Conservation (phyloP, 2,797 vertebrate species). For the Liasis olivaceus region DNA sequence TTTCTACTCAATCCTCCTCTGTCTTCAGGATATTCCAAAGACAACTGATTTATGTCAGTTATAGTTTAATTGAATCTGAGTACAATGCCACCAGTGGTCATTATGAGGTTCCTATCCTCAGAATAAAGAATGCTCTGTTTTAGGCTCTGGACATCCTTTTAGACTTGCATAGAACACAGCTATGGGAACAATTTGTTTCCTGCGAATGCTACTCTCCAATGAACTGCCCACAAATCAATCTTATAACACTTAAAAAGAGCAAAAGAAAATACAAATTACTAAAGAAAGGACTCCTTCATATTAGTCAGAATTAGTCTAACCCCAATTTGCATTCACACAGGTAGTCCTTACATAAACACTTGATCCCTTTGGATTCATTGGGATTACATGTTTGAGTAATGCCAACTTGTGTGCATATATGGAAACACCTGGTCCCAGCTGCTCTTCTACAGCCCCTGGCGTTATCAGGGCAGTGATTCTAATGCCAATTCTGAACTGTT, state of each 20-base stretch:
- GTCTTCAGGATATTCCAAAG: neutral
- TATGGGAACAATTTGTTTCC: neutral
- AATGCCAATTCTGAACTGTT: slow-evolving; percentile 76
- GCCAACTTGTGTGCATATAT: slow-evolving; percentile 23
- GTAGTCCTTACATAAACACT: slow-evolving; percentile 11
- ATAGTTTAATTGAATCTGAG: neutral
- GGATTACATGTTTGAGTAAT: slow-evolving; percentile 5
- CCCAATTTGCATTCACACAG: slow-evolving; percentile 2
- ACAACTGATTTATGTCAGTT: neutral
- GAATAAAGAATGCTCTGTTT: neutral
- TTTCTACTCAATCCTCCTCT: neutral
- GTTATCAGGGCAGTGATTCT: slow-evolving; percentile 70
- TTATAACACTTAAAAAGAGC: neutral
- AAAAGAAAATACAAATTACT: neutral
- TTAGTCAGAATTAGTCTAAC: neutral
- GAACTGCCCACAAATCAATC: neutral
- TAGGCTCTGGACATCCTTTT: neutral
- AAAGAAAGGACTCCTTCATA: neutral
- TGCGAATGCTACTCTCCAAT: neutral
- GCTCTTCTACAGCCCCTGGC: slow-evolving; percentile 49
- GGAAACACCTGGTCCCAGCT: slow-evolving; percentile 33
- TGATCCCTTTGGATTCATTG: neutral
- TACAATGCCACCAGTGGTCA: neutral
- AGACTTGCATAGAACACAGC: neutral
- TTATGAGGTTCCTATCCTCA: neutral